phyloP scores from a whole-genome alignment of 2,113 vertebrate species.

The Caranx ignobilis region DNA sequence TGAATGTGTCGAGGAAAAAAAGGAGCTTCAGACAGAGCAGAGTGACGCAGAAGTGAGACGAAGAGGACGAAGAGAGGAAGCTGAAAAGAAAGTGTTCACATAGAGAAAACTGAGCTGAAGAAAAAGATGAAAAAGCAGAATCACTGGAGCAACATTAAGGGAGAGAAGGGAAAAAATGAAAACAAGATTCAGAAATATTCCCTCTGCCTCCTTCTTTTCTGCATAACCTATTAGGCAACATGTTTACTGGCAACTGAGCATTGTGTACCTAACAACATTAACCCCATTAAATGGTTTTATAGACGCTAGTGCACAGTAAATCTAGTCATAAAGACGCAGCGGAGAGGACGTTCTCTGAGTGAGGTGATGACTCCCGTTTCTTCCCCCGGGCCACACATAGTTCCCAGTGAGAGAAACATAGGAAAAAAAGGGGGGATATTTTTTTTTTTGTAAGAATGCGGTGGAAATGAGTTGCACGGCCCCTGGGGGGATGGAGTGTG shows the following conservation, averaged over 20 bases:
- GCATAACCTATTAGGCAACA: constrained; percentile 62
- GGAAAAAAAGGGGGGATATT: constrained; percentile 12
- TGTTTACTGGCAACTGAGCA: constrained; percentile 84
- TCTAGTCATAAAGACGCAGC: constrained; percentile 71
- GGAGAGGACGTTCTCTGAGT: constrained; percentile 68
- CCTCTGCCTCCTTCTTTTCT: constrained; percentile 15
- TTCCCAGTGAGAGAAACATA: constrained; percentile 44
- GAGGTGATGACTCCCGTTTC: constrained; percentile 73
- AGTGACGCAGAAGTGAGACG: not conserved
- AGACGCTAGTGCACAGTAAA: constrained; percentile 77
- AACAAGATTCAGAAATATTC: constrained; percentile 14
- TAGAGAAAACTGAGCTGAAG: not conserved
- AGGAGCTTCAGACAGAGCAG: not conserved
- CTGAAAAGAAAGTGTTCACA: not conserved
- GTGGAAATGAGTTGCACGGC: constrained; percentile 55
- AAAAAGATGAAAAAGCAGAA: not conserved
- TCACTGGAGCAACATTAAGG: not conserved
- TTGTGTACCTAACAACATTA: constrained; percentile 85
- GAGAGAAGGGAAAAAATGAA: constrained; percentile 22
- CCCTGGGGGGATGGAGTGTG: constrained; percentile 37
- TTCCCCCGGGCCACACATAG: constrained; percentile 63
- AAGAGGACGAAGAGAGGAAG: not conserved
- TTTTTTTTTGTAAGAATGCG: constrained; percentile 43
- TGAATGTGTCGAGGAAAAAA: not conserved
- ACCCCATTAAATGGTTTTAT: constrained; percentile 82